phyloP scores from a whole-genome alignment of 2,797 vertebrate genomes.

The Anableps anableps region DNA sequence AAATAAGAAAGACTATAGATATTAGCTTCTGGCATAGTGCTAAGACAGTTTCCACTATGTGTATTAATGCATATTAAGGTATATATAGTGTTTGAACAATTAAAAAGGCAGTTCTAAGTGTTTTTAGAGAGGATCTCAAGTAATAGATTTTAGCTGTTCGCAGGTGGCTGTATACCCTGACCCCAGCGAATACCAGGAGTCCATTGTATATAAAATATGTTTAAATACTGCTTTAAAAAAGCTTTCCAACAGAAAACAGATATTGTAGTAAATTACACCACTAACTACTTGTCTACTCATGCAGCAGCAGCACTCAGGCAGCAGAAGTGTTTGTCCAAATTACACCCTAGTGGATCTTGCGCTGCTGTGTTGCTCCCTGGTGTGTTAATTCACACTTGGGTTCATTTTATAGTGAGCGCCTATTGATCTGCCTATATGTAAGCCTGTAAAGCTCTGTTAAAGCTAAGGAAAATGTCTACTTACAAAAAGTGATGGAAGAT shows the following conservation, averaged over 20 bases:
- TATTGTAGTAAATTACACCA: not conserved
- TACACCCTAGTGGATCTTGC: constrained; percentile 15
- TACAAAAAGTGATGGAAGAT: constrained; percentile 32
- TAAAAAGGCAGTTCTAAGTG: no score
- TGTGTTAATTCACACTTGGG: constrained; percentile 68
- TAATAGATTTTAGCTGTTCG: no score
- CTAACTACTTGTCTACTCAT: constrained; percentile 16
- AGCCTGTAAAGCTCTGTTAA: constrained; percentile 54
- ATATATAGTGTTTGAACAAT: no score
- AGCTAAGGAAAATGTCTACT: constrained; percentile 47
- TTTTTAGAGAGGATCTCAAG: no score
- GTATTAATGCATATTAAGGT: no score
- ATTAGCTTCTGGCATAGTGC: no score
- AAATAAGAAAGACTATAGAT: no score
- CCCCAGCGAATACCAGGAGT: not conserved
- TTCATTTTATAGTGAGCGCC: constrained; percentile 60
- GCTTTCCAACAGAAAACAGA: not conserved
- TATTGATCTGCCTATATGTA: constrained; percentile 64
- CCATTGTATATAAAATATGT: not conserved
- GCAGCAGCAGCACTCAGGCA: constrained; percentile 17
- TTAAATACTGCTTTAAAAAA: not conserved
- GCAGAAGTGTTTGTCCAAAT: constrained; percentile 43
- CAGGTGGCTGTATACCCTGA: not conserved
- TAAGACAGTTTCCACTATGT: no score
- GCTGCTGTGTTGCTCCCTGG: constrained; percentile 48